Evolutionary conservation across 2,888 invertebrate species (phyloP).

Genomic region (Apodemia zela): DNA sequence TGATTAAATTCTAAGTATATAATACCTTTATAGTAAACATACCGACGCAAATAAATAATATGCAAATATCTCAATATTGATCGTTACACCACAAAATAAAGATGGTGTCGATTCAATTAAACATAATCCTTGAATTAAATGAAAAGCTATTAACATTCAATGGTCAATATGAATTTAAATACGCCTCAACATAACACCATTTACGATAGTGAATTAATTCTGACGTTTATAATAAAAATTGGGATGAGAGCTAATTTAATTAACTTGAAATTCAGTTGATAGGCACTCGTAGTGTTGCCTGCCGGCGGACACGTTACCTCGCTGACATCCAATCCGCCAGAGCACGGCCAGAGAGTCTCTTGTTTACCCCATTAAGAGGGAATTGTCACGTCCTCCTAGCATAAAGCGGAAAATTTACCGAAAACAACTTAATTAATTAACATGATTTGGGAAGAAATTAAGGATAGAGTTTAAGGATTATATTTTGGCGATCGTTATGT

Average conservation of each 20-base stretch:
- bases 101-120: not conserved
- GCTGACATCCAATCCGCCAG: slow-evolving; percentile 60
- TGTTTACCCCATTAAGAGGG: slow-evolving; percentile 33
- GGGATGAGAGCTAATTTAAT: slow-evolving; percentile 55
- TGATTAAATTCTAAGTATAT: too few species aligned
- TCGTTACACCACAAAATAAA: not conserved
- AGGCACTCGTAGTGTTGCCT: slow-evolving; percentile 43
- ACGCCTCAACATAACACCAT: slow-evolving; percentile 32
- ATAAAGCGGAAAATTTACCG: too few species aligned
- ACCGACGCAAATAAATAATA: too few species aligned
- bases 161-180: not conserved
- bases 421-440: too few species aligned
- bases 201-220: too few species aligned
- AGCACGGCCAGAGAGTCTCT: slow-evolving; percentile 50
- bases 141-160: not conserved
- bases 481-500: too few species aligned
- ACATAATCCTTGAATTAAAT: not conserved
- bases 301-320: slow-evolving; percentile 38
- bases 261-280: slow-evolving; percentile 51
- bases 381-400: too few species aligned
- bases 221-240: slow-evolving; percentile 34
- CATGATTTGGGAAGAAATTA: too few species aligned
- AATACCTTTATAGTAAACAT: too few species aligned
- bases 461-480: too few species aligned
- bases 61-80: too few species aligned